phyloP scores from a whole-genome alignment of 2,113 vertebrate genomes.

The Pontoporia blainvillei region DNA sequence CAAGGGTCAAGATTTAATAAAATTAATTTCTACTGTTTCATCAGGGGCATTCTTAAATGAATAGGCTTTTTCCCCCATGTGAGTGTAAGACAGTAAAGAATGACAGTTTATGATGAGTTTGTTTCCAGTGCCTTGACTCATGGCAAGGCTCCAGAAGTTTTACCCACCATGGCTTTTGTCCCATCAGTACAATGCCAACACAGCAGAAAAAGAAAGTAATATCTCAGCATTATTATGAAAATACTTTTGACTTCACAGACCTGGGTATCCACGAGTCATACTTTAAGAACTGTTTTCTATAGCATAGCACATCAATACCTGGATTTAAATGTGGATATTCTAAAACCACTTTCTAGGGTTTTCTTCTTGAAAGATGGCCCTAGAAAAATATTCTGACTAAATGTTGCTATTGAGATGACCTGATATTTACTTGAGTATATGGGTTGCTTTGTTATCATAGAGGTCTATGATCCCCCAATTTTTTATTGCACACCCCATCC shows the following conservation, averaged over 20 bases:
- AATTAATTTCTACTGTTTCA: not conserved
- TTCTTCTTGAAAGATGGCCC: not conserved
- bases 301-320: not conserved
- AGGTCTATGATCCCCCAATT: not conserved
- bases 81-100: not conserved
- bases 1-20: not conserved
- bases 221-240: not conserved
- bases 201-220: too few species aligned
- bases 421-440: not conserved
- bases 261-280: not conserved
- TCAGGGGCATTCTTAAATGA: not conserved
- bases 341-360: not conserved
- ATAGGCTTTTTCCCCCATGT: not conserved
- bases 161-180: not conserved
- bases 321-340: not conserved
- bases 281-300: not conserved
- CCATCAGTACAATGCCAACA: not conserved
- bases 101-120: not conserved
- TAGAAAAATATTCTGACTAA: not conserved
- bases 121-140: not conserved
- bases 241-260: not conserved
- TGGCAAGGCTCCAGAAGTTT: not conserved
- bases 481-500: not conserved
- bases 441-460: not conserved
- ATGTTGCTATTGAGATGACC: not conserved